Conservation (phyloP, 2,113 vertebrate species). For the Phaethornis superciliosus region DNA sequence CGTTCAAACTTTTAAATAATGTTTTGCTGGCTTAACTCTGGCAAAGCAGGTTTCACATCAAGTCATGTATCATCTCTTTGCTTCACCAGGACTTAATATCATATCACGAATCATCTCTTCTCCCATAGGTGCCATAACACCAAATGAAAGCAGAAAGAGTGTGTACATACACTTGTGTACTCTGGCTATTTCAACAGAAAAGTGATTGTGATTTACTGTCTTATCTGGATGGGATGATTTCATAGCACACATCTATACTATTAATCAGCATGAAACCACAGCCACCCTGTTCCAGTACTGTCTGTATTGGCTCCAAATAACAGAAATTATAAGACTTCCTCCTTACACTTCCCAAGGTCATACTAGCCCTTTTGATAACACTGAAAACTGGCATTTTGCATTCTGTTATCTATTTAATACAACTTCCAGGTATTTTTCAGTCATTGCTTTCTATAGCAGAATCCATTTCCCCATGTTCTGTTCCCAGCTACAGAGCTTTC, state of each 20-base stretch:
- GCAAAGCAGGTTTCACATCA: constrained; percentile 17
- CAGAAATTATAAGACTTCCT: background rate
- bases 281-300: background rate
- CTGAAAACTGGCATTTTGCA: background rate
- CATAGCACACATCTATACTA: background rate
- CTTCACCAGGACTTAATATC: background rate
- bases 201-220: background rate
- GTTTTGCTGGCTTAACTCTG: background rate
- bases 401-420: background rate
- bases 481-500: background rate
- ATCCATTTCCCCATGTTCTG: background rate
- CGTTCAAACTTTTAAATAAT: background rate
- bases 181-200: constrained; percentile 31
- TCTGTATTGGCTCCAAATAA: background rate
- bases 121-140: background rate
- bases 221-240: background rate
- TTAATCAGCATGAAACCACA: constrained; percentile 29
- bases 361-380: background rate
- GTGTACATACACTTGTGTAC: constrained; percentile 11
- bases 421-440: background rate
- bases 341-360: background rate
- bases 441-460: background rate
- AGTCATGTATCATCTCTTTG: background rate
- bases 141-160: constrained; percentile 28
- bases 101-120: background rate